Conservation (phyloP, 1,140 invertebrate species). For the Aleiodes sp. region DNA sequence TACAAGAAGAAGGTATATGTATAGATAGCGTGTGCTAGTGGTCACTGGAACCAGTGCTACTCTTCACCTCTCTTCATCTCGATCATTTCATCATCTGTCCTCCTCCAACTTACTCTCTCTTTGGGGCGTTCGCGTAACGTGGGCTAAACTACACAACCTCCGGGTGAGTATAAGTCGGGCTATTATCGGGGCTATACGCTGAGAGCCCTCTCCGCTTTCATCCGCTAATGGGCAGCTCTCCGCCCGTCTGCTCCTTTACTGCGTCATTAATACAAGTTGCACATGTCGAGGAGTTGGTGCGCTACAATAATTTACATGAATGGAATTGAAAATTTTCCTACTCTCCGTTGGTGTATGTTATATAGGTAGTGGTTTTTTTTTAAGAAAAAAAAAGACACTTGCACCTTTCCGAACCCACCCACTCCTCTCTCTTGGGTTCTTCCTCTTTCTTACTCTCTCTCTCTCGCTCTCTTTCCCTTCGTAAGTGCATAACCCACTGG, state of each 20-base stretch:
- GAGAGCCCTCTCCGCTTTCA: constrained; percentile 65
- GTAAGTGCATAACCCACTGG: neutral
- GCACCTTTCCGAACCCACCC: neutral
- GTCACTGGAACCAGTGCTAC: constrained; percentile 15
- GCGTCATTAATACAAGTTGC: constrained; percentile 67
- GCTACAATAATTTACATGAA: constrained; percentile 69
- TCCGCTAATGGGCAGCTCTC: constrained; percentile 64
- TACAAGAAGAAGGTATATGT: constrained; percentile 19
- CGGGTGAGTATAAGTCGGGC: constrained; percentile 62
- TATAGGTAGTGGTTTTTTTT: no score
- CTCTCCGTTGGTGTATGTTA: constrained; percentile 41
- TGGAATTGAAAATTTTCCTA: constrained; percentile 68
- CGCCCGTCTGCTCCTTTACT: constrained; percentile 61
- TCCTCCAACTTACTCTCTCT: neutral
- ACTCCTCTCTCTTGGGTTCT: neutral
- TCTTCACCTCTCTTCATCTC: neutral
- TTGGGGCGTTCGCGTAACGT: constrained; percentile 49
- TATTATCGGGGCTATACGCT: constrained; percentile 64
- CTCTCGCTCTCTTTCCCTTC: no score
- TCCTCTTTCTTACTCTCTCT: no score
- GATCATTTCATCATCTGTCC: neutral
- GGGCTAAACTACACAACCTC: constrained; percentile 62
- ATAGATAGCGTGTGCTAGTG: neutral
- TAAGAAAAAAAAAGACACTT: constrained; percentile 39
- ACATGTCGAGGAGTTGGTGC: constrained; percentile 64